Conservation (phyloP, 1,140 invertebrate genomes). For the Listronotus oregonensis region DNA sequence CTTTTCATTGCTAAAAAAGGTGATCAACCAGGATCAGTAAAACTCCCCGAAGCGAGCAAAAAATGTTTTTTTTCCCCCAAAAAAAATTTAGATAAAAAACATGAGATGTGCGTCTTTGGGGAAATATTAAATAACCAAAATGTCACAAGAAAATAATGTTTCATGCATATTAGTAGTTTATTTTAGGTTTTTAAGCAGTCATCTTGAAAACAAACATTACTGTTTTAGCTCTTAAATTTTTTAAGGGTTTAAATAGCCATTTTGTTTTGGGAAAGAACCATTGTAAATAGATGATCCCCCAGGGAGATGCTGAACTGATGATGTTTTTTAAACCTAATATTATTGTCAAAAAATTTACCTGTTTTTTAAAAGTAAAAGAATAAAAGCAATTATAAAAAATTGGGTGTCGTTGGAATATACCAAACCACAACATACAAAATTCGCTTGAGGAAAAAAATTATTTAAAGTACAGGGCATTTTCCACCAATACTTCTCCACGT, state of each 20-base stretch:
- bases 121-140: too few species aligned
- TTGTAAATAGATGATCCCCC: too few species aligned
- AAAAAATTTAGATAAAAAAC: constrained; percentile 17
- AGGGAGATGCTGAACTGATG: too few species aligned
- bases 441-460: constrained; percentile 77
- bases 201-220: too few species aligned
- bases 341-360: constrained; percentile 61
- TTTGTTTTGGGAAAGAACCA: too few species aligned
- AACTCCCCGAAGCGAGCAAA: constrained; percentile 61
- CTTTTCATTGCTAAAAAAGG: constrained; percentile 72
- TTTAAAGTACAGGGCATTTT: constrained; percentile 79
- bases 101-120: too few species aligned
- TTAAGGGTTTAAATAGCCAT: too few species aligned
- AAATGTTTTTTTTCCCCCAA: constrained; percentile 48
- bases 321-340: too few species aligned
- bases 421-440: constrained; percentile 88
- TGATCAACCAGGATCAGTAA: constrained; percentile 76
- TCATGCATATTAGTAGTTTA: too few species aligned
- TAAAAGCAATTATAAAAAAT: constrained; percentile 76
- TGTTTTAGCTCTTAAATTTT: too few species aligned
- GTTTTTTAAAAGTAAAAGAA: constrained; percentile 75
- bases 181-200: too few species aligned
- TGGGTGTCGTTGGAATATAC: constrained; percentile 94
- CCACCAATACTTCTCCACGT: constrained; percentile 84
- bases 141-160: too few species aligned